Conservation (phyloP, 2,113 vertebrate species). For the Leucopternis melanops region DNA sequence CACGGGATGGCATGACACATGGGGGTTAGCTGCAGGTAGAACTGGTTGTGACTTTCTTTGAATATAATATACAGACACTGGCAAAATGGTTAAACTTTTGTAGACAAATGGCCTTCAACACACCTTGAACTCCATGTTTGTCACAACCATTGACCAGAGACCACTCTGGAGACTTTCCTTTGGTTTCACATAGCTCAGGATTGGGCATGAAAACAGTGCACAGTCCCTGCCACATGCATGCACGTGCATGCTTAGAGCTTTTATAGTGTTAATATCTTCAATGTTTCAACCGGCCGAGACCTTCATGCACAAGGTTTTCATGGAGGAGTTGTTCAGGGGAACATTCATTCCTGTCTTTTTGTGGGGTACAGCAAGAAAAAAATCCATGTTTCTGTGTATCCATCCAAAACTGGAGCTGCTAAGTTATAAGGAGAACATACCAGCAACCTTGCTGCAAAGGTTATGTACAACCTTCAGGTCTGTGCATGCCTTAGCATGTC, state of each 20-base stretch:
- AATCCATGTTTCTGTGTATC: not conserved
- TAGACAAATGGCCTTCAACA: not conserved
- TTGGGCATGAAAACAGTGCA: not conserved
- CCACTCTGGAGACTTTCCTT: not conserved
- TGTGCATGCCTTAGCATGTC: not conserved
- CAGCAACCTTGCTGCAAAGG: not conserved
- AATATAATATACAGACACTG: not conserved
- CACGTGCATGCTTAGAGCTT: rapidly evolving
- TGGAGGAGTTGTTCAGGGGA: not conserved
- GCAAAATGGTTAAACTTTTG: not conserved
- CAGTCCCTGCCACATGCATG: not conserved
- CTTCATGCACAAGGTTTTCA: rapidly evolving
- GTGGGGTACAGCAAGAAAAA: not conserved
- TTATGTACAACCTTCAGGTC: not conserved
- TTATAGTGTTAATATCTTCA: rapidly evolving
- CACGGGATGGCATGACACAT: not conserved
- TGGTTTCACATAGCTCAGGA: not conserved
- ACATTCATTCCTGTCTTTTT: not conserved
- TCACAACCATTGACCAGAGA: not conserved
- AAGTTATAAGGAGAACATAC: not conserved
- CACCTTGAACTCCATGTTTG: not conserved
- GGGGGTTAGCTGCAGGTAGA: not conserved
- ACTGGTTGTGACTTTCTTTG: not conserved
- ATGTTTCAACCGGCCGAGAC: not conserved
- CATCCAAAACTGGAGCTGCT: rapidly evolving